phyloP scores from a whole-genome alignment of 2,888 invertebrate genomes.

The Thecophora atra region DNA sequence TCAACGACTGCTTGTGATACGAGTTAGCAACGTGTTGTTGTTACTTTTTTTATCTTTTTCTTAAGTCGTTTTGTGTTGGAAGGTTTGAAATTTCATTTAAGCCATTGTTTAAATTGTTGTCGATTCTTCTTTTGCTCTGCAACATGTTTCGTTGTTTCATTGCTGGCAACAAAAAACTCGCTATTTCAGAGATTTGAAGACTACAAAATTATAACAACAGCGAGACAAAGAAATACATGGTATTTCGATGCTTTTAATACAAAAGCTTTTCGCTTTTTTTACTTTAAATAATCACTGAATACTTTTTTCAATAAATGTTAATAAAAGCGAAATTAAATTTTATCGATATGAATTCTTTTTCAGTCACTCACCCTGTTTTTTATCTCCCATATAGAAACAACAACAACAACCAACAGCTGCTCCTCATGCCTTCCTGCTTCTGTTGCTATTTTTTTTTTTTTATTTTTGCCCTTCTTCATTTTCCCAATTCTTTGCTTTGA shows the following conservation, averaged over 20 bases:
- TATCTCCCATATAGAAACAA: too few species aligned
- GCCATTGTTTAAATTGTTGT: constrained; percentile 20
- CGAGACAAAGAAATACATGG: too few species aligned
- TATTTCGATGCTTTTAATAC: too few species aligned
- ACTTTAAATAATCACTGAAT: too few species aligned
- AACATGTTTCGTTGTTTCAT: not conserved
- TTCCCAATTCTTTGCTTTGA: not conserved
- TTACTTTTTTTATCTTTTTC: not conserved
- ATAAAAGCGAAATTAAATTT: too few species aligned
- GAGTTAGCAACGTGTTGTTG: not conserved
- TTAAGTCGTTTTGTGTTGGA: not conserved
- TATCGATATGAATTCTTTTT: too few species aligned
- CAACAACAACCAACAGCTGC: too few species aligned
- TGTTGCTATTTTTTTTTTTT: not conserved
- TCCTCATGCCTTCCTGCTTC: not conserved
- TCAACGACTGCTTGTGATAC: not conserved
- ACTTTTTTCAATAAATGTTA: too few species aligned
- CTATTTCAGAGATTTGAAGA: not conserved
- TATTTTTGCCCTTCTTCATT: not conserved
- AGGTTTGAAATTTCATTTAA: constrained; percentile 26
- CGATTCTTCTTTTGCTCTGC: not conserved
- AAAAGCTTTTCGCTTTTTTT: too few species aligned
- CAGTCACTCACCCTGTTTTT: too few species aligned
- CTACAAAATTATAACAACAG: not conserved
- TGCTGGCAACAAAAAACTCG: not conserved